Evolutionary conservation across 2,888 invertebrate species (phyloP), one percentile per base, ranked within the genome.

Genomic region (Neelides folsomi): DNA sequence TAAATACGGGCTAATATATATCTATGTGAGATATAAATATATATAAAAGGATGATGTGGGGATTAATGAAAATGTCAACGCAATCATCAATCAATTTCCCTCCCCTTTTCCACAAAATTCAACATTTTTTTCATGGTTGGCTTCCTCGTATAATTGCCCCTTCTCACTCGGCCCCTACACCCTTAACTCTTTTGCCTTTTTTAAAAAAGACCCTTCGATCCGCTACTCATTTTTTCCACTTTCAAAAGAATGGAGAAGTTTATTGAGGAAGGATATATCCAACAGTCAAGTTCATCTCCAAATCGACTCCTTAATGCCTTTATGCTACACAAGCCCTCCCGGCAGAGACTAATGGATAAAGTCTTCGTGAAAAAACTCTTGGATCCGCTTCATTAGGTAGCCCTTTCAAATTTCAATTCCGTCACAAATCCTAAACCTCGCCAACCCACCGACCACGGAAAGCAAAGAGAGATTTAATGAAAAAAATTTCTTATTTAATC

Each of bases 81-180:
- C 41, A 55, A 58, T 62, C 62, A 62, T 62, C 62, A 60, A 62
- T 62, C 62, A 60, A 59, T 58, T 59, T 58, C 50, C 53, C 60
- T 58, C 50, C 53, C 60, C 52, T 54, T 54, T 54, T 37, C 56
- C 47, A 46, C 47, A 49, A 54, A 52, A 47, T 54, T 51, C 51
- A 53, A 56, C 54, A 56, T 53, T 58, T 59, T 61, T 61, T 61
- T 59, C 61, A 61, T 52, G 61, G 54, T 53, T 54, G 46, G 51
- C 56, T 56, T 59, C 57, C 38, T 48, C 56, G 38, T 57, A 57
- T 61, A 61, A 60, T 60, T 60, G 58, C 55, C 47, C 47, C 45
- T 35, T 47, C 47, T 15, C n/a, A 12, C 27, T 37, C 15, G 37
- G 13, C 35, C 43, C 8, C n/a, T n/a, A n/a, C n/a, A n/a, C 38